Conservation (phyloP, 2,797 vertebrate species). For the Myotis vivesi region DNA sequence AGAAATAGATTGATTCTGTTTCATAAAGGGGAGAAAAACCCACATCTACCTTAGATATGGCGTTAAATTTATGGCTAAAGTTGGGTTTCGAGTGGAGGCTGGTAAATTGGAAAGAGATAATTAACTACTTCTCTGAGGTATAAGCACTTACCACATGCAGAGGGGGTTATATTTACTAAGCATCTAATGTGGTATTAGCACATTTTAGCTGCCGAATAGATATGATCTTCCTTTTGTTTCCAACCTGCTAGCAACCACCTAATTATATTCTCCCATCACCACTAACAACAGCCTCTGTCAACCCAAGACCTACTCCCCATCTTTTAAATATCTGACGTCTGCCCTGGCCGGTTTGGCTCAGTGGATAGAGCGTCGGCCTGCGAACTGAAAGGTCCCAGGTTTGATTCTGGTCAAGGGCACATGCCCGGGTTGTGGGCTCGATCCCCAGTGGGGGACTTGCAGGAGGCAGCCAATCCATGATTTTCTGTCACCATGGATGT, state of each 20-base stretch:
- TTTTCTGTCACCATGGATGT: no score
- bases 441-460: no score
- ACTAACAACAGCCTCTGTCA: background rate
- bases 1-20: slow-evolving; percentile 64
- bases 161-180: slow-evolving; percentile 46
- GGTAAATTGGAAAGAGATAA: slow-evolving; percentile 58
- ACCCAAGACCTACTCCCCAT: background rate
- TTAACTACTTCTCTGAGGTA: slow-evolving; percentile 58
- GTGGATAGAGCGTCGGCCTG: no score
- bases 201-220: slow-evolving; percentile 56
- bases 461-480: no score
- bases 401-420: no score
- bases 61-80: slow-evolving; percentile 40
- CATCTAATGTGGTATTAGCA: slow-evolving; percentile 64
- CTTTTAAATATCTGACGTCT: background rate
- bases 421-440: no score
- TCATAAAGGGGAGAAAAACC: background rate
- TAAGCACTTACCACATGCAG: slow-evolving; percentile 61
- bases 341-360: no score
- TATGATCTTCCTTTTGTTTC: slow-evolving; percentile 52
- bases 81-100: slow-evolving; percentile 45
- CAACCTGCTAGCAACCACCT: background rate
- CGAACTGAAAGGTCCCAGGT: no score
- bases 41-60: slow-evolving; percentile 47
- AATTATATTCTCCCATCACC: slow-evolving; percentile 23